Base-by-base conservation (phyloP, 2,797 vertebrate genomes). In the Babyrousa celebensis region DNA sequence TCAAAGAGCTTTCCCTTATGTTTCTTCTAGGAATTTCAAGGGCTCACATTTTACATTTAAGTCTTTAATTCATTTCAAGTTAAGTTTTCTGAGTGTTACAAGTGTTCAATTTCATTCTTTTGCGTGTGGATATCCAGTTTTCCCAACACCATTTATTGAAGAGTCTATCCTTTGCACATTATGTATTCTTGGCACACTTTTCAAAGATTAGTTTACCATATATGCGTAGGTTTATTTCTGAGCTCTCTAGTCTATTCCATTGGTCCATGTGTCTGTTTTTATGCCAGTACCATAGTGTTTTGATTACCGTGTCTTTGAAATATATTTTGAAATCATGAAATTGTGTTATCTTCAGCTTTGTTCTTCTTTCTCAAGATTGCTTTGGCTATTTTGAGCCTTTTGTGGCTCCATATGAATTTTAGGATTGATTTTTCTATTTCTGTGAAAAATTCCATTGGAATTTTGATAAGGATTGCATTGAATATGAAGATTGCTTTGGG, bases 391-490 rank as follows among this genome's bases (percentile, higher is more conserved):
- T 71, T 32, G 43, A 43, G 11, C 65, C 17, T 65, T 65, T 89
- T 77, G 72, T 89, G 60, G 21, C 23, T 77, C 43, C 43, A 48
- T 48, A 48, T 48, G 43, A 48, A 48, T 7, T 48, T 48, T 48
- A 48, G 43, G 43, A 48, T 48, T 48, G 43, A 48, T 48, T 58
- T 89, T 67, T 68, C 32, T 79, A 43, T 79, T 89, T 68, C 52
- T 89, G 63, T 68, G 74, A 43, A 79, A 89, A 79, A n/a, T 79
- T 11, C 25, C 8, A 43, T 58, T 68, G 32, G 32, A 58, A 40
- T 58, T 89, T 90, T 89, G 29, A 18, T 54, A 89, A 74, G 21
- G 43, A 77, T 89, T 79, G 27, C 63, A 70, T 70, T 80, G 88
- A 90, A 70, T 90, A 32, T 17, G 1, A 79, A 70, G 63, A 70